Percentiles rank a stretch among this genome's conserved stretches.
These are phyloP conservation scores for Glyptemys insculpta DNA, from an alignment of 2,797 vertebrate genomes.

Conservation along the genomic window DNA sequence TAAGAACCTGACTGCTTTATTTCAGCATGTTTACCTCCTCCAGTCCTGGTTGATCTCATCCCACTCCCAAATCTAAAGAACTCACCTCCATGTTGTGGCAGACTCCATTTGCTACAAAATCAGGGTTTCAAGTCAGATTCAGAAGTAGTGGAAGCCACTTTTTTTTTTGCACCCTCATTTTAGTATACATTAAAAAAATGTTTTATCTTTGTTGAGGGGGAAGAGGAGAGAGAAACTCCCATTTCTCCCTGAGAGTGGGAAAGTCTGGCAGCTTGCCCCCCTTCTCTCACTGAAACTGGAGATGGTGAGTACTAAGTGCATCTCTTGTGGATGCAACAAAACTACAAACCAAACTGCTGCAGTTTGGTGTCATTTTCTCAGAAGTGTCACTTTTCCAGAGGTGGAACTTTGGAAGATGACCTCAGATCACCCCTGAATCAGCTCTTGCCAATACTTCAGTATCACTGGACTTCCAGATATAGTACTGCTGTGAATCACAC, in stretches of 20 bases:
- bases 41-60: not conserved
- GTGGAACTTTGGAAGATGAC: not conserved
- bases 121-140: not conserved
- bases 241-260: conserved; percentile 60
- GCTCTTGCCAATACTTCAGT: not conserved
- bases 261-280: conserved; percentile 61
- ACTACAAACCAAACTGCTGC: not conserved
- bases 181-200: conserved; percentile 22
- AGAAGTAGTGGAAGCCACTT: not conserved
- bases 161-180: not conserved
- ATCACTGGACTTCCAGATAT: fast-evolving
- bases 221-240: conserved; percentile 64
- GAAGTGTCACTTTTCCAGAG: not conserved
- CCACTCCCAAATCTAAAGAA: not conserved
- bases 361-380: not conserved
- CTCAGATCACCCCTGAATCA: fast-evolving
- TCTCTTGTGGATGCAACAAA: conserved; percentile 41
- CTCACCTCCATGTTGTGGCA: not conserved
- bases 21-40: not conserved
- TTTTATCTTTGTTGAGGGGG: conserved; percentile 71
- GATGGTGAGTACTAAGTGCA: conserved; percentile 37
- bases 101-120: not conserved
- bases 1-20: not conserved
- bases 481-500: not conserved
- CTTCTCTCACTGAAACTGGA: conserved; percentile 60